Percentiles rank a stretch among this genome's conserved stretches.
Conservation (phyloP, 2,797 vertebrate genomes). For the Macrochelys suwanniensis region DNA sequence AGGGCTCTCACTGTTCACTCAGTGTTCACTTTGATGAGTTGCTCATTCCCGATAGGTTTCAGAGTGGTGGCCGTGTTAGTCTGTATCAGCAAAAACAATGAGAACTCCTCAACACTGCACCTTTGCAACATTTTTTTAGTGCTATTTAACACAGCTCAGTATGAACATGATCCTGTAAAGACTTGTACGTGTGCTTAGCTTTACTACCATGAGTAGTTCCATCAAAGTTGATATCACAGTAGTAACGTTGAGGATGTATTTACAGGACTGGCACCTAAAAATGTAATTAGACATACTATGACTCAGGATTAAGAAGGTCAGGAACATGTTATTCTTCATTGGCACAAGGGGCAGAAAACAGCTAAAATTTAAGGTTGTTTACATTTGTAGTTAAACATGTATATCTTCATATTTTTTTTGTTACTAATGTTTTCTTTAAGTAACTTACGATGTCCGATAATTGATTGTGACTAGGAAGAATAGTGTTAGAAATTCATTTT, state of each 20-base stretch:
- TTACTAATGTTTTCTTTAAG: neutral
- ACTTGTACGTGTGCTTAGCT: neutral
- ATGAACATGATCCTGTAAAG: neutral
- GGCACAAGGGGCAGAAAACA: neutral
- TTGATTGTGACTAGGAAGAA: neutral
- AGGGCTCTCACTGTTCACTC: neutral
- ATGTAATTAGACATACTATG: rapidly evolving
- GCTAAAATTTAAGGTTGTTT: neutral
- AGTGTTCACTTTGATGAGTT: neutral
- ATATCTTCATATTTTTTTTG: neutral
- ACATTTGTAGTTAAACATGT: neutral
- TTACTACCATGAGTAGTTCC: neutral
- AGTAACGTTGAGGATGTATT: neutral
- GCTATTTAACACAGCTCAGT: neutral
- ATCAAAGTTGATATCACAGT: neutral
- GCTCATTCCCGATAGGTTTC: neutral
- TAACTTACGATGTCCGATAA: neutral
- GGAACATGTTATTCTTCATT: neutral
- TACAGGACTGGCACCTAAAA: neutral
- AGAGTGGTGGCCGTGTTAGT: too few species aligned
- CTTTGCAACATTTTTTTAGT: neutral
- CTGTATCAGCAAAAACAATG: too few species aligned
- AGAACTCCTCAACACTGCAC: rapidly evolving
- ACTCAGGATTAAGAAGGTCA: neutral
- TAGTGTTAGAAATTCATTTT: neutral